Conservation (phyloP, 2,888 invertebrate genomes). For the Drosophila lutescens region DNA sequence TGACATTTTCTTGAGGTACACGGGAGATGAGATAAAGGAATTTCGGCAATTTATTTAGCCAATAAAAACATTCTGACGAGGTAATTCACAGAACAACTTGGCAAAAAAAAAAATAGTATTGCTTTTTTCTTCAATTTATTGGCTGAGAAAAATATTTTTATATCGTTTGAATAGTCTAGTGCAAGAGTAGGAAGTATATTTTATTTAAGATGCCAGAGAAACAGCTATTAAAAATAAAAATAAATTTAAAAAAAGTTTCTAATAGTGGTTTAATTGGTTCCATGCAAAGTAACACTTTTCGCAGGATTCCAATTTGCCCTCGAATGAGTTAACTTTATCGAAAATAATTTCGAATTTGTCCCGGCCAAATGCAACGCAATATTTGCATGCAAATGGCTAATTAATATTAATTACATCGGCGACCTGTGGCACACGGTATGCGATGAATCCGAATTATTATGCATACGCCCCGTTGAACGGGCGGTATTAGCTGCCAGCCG, state of each 20-base stretch:
- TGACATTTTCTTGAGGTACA: constrained; percentile 14
- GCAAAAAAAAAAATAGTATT: not conserved
- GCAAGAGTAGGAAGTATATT: too few species aligned
- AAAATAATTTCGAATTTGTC: not conserved
- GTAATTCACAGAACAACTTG: constrained; percentile 12
- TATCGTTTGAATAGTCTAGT: not conserved
- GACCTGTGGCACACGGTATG: constrained; percentile 38
- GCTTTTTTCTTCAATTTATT: not conserved
- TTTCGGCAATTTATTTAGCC: constrained; percentile 26
- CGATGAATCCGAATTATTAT: constrained; percentile 55
- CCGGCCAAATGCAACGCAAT: constrained; percentile 22
- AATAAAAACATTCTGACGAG: constrained; percentile 36
- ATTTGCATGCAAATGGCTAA: constrained; percentile 58
- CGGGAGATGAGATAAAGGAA: constrained; percentile 22
- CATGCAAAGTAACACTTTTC: too few species aligned
- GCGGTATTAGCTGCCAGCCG: constrained; percentile 58
- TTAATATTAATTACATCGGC: constrained; percentile 64
- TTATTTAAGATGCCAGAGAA: too few species aligned
- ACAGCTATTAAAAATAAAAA: too few species aligned
- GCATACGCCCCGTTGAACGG: constrained; percentile 48
- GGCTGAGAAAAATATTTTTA: not conserved
- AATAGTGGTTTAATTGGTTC: too few species aligned
- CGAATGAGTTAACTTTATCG: not conserved
- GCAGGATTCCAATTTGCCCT: too few species aligned
- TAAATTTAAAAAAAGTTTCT: too few species aligned